Conservation (phyloP, 2,888 invertebrate genomes). For the Tribolium freemani region DNA sequence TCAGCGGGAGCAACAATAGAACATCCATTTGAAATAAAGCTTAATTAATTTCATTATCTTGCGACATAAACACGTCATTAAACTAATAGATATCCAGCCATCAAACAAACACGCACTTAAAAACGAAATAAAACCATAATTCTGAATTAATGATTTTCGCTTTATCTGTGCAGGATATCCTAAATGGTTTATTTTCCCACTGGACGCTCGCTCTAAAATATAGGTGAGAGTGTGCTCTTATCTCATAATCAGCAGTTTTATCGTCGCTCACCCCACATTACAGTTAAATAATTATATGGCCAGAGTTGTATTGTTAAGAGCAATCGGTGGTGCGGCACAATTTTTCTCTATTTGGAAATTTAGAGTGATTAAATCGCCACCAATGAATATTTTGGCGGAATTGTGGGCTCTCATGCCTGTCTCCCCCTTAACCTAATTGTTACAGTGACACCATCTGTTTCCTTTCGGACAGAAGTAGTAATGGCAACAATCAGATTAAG, state of each 20-base stretch:
- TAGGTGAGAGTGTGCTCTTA: conserved; percentile 43
- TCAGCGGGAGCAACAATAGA: not conserved
- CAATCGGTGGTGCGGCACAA: conserved; percentile 44
- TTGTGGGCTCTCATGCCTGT: conserved; percentile 65
- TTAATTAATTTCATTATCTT: not conserved
- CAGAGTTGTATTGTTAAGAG: conserved; percentile 45
- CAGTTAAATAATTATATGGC: conserved; percentile 47
- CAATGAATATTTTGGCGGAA: conserved; percentile 25
- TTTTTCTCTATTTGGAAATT: not conserved
- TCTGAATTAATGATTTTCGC: conserved; percentile 19
- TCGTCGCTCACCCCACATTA: conserved; percentile 48
- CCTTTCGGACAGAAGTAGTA: conserved; percentile 63
- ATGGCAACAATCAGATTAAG: conserved; percentile 58
- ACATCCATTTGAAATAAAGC: not conserved
- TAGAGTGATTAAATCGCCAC: conserved; percentile 10
- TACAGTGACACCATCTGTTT: conserved; percentile 69
- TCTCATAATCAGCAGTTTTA: conserved; percentile 56
- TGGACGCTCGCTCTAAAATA: conserved; percentile 49
- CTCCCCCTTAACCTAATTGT: conserved; percentile 68
- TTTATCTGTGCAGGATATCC: conserved; percentile 62
- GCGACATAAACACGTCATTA: conserved; percentile 7
- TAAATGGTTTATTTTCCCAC: conserved; percentile 62
- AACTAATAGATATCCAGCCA: not conserved
- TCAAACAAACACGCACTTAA: conserved; percentile 4
- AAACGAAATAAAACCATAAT: not conserved